A percentile compares a stretch with the other conserved stretches of the same genome.
Evolutionary conservation across 1,140 invertebrate genomes (phyloP).

Genomic region (Aphelenchoides fujianensis): DNA sequence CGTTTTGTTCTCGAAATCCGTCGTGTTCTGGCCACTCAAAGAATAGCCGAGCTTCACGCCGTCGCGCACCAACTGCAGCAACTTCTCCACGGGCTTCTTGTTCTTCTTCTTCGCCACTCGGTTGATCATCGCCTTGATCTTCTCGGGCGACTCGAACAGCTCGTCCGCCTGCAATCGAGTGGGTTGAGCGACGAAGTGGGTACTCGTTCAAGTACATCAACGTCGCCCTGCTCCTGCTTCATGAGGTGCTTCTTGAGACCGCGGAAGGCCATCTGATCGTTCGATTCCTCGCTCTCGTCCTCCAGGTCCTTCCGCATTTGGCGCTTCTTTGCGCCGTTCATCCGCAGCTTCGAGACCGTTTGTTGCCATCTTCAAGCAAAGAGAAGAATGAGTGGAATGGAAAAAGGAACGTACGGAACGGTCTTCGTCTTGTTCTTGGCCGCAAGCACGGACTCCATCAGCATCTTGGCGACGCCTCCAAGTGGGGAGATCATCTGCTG

Average conservation of each 20-base stretch:
- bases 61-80: conserved; percentile 25
- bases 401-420: conserved; percentile 15
- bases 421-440: conserved; percentile 23
- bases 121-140: conserved; percentile 28
- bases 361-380: conserved; percentile 41
- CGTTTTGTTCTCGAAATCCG: conserved; percentile 48
- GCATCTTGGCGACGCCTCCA: conserved; percentile 6
- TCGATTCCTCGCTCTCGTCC: conserved; percentile 42
- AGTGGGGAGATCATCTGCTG: not conserved
- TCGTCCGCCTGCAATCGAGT: conserved; percentile 17
- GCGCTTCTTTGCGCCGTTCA: conserved; percentile 25
- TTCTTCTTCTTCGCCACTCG: conserved; percentile 16
- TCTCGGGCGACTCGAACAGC: conserved; percentile 4
- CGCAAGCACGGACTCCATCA: conserved; percentile 11
- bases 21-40: conserved; percentile 45
- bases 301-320: conserved; percentile 37
- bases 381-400: not conserved
- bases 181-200: not conserved
- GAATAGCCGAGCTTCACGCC: conserved; percentile 35
- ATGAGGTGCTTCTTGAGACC: conserved; percentile 23
- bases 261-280: conserved; percentile 41
- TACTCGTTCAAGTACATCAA: conserved; percentile 7
- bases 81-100: conserved; percentile 31
- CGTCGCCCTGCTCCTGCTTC: conserved; percentile 6
- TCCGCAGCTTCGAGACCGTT: conserved; percentile 28